phyloP scores from a whole-genome alignment of 2,113 vertebrate species.

The Triplophysa siluroides region DNA sequence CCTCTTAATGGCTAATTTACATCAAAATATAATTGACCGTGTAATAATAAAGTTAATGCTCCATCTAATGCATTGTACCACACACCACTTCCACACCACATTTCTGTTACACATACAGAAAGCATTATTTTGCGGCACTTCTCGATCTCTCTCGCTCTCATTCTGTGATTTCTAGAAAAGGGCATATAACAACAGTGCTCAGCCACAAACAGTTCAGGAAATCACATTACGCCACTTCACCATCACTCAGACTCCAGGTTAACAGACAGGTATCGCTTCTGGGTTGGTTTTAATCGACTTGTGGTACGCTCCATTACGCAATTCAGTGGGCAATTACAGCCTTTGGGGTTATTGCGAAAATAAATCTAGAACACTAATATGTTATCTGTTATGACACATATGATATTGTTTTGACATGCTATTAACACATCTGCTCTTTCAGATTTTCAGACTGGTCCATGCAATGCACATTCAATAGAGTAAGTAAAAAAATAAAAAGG shows the following conservation, averaged over 20 bases:
- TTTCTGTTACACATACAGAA: neutral
- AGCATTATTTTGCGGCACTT: neutral
- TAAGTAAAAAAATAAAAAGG: too few species aligned
- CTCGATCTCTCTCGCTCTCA: neutral
- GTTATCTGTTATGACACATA: neutral
- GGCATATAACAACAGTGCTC: neutral
- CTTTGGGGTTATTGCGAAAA: neutral
- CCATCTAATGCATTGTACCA: neutral
- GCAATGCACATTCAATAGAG: too few species aligned
- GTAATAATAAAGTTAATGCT: neutral
- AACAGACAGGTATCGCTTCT: slow-evolving; percentile 26
- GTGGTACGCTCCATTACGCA: neutral
- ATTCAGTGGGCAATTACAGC: slow-evolving; percentile 11
- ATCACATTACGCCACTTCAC: neutral
- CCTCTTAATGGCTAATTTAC: slow-evolving; percentile 1
- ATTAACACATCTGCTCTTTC: neutral
- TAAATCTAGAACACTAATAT: slow-evolving; percentile 19
- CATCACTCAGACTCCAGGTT: neutral
- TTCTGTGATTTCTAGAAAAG: neutral
- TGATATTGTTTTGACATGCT: neutral
- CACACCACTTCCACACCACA: neutral
- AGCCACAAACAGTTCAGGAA: neutral
- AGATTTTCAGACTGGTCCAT: too few species aligned
- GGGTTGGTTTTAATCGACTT: slow-evolving; percentile 28
- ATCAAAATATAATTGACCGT: neutral